phyloP scores from a whole-genome alignment of 2,888 invertebrate genomes.

The Pollenia amentaria region DNA sequence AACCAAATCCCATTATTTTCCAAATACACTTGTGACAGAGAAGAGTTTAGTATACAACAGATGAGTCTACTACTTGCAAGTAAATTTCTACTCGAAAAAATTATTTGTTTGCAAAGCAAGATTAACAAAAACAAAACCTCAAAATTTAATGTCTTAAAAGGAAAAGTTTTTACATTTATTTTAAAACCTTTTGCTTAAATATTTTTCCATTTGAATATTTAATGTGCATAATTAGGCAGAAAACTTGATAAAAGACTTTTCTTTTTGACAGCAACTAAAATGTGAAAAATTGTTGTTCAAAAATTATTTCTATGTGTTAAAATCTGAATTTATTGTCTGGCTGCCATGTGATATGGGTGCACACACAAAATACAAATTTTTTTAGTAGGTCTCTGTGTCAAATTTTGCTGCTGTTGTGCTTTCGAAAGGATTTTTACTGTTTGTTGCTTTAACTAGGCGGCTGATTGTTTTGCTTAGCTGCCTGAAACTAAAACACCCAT shows the following conservation, averaged over 20 bases:
- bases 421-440: conserved; percentile 5
- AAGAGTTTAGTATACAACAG: background rate
- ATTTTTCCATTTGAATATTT: conserved; percentile 9
- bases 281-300: background rate
- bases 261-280: background rate
- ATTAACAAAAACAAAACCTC: background rate
- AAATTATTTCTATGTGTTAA: background rate
- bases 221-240: conserved; percentile 36
- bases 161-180: conserved; percentile 25
- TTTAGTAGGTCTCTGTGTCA: conserved; percentile 67
- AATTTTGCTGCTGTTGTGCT: background rate
- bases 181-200: conserved; percentile 8
- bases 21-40: background rate
- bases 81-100: conserved; percentile 38
- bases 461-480: conserved; percentile 14
- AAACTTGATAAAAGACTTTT: background rate
- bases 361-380: background rate
- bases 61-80: conserved; percentile 3
- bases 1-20: conserved; percentile 48
- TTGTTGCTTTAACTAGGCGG: background rate
- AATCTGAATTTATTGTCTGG: background rate
- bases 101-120: background rate
- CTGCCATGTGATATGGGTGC: conserved; percentile 55
- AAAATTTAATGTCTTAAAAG: background rate
- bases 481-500: conserved; percentile 16